Evolutionary conservation across 2,888 invertebrate genomes (phyloP), one percentile per base, ranked within the genome.

Genomic region (Argyra leucocephala): DNA sequence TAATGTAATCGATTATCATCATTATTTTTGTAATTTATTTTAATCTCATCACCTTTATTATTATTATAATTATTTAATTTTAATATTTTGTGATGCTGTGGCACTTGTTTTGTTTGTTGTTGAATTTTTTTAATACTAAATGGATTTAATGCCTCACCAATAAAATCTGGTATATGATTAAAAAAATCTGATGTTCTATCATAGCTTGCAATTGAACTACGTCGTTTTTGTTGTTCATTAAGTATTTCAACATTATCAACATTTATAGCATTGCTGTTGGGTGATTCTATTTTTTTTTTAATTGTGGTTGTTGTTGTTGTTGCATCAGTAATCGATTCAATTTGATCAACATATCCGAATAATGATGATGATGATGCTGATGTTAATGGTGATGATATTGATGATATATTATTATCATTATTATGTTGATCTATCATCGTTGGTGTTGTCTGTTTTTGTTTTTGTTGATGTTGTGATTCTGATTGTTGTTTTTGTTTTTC

Each of bases 151-250:
- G 74, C 68, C 36, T 74, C 73, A 37, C 74, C 74, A 57, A 72
- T 68, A 66, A 74, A 74, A 31, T 77, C 76, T 12, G 78, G 76
- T 64, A 78, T 77, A 57, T 75, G 74, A 66, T 77, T 76, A 66
- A 77, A 77, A 65, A 78, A 77, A 64, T 76, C 75, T 1, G 72
- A 73, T 9, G 74, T 76, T 9, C 70, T 72, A 23, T 74, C 73
- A 69, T 73, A 76, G 66, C 73, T 75, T 61, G 69, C 71, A 37
- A 65, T 64, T 64, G 67, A 64, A 24, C 60, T 31, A 26, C 61
- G 65, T 22, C 36, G 6, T 24, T 57, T 57, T 18, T 21, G 31
- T 31, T 36, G 31, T 48, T n/a, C 6, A 22, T 24, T 26, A n/a
- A 57, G 23, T 26, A 61, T 74, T 9, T 75, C 75, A 65, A 74